A percentile compares a stretch with the other conserved stretches of the same genome.
Evolutionary conservation across 1,140 invertebrate genomes (phyloP).

Genomic region (Drosophila sp.): DNA sequence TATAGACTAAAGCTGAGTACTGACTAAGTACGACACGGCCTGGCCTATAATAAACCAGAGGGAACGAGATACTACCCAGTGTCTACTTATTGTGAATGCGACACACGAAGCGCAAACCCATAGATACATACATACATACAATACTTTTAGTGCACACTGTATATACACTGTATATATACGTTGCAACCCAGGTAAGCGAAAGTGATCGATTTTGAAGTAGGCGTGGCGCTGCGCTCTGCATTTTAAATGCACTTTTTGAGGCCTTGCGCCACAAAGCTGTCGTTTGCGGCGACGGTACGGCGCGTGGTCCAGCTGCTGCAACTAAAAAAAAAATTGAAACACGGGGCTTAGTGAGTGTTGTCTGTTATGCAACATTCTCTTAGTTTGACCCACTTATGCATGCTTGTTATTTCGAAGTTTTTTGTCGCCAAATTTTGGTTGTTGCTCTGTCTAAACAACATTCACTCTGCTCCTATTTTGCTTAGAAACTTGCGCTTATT

Average conservation of each 20-base stretch:
- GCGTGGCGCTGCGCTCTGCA: conserved; percentile 58
- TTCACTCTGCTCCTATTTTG: conserved; percentile 56
- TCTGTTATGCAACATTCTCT: conserved; percentile 78
- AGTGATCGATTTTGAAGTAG: conserved; percentile 80
- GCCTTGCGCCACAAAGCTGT: conserved; percentile 58
- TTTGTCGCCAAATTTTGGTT: conserved; percentile 54
- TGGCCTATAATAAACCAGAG: conserved; percentile 1
- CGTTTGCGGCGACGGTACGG: conserved; percentile 35
- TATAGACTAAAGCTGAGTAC: conserved; percentile 7
- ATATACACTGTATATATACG: not conserved
- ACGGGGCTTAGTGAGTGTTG: conserved; percentile 57
- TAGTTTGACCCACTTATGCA: conserved; percentile 70
- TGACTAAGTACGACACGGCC: conserved; percentile 7
- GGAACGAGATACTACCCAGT: conserved; percentile 5
- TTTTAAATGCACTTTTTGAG: conserved; percentile 45
- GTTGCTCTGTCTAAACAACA: conserved; percentile 53
- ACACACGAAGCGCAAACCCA: conserved; percentile 44
- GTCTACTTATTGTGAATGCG: conserved; percentile 43
- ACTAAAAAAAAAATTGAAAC: conserved; percentile 74
- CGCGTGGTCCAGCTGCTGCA: conserved; percentile 71
- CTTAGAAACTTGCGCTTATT: conserved; percentile 9
- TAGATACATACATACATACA: not conserved
- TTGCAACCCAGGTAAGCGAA: conserved; percentile 59
- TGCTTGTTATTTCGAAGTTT: conserved; percentile 47
- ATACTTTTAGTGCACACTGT: conserved; percentile 23